Conservation (phyloP, 35 echinoderm and acorn worm species). For the Patiria miniata region DNA sequence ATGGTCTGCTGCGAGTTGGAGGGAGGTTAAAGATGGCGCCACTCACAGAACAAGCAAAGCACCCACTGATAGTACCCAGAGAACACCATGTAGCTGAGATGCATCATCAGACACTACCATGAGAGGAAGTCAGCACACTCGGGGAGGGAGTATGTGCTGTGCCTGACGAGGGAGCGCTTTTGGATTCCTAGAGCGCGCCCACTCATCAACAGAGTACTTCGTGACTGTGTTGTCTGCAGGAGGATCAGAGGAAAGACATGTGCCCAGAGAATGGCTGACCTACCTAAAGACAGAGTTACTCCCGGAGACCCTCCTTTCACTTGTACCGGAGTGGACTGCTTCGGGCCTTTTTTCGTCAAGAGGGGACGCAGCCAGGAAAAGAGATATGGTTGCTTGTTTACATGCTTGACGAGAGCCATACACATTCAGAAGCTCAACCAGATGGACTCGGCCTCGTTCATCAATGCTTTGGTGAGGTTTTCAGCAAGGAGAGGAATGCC, state of each 20-base stretch:
- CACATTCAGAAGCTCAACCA: slow-evolving; percentile 60
- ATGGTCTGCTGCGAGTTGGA: slow-evolving; percentile 51
- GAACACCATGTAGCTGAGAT: slow-evolving; percentile 47
- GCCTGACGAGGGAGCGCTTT: slow-evolving; percentile 46
- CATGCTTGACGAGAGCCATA: slow-evolving; percentile 56
- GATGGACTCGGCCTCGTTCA: slow-evolving; percentile 59
- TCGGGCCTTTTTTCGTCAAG: slow-evolving; percentile 44
- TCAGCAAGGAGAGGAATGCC: slow-evolving; percentile 47
- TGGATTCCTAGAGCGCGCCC: slow-evolving; percentile 36
- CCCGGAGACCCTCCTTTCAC: slow-evolving; percentile 50
- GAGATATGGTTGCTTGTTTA: slow-evolving; percentile 58
- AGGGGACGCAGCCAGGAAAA: slow-evolving; percentile 1
- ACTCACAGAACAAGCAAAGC: slow-evolving; percentile 33
- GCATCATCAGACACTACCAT: slow-evolving; percentile 46
- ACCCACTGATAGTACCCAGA: slow-evolving; percentile 42
- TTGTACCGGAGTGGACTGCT: slow-evolving; percentile 33
- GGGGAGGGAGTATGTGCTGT: slow-evolving; percentile 50
- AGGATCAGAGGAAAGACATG: neutral
- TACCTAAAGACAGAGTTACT: slow-evolving; percentile 39
- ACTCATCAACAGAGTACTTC: neutral
- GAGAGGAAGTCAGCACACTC: neutral
- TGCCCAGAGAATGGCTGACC: slow-evolving; percentile 59
- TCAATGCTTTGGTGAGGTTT: slow-evolving; percentile 59
- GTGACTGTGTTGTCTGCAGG: neutral
- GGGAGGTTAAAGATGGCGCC: slow-evolving; percentile 55